These are phyloP conservation scores for Heterodera filipjevi DNA, from an alignment of 2,888 invertebrate species.

Conservation along the genomic window DNA sequence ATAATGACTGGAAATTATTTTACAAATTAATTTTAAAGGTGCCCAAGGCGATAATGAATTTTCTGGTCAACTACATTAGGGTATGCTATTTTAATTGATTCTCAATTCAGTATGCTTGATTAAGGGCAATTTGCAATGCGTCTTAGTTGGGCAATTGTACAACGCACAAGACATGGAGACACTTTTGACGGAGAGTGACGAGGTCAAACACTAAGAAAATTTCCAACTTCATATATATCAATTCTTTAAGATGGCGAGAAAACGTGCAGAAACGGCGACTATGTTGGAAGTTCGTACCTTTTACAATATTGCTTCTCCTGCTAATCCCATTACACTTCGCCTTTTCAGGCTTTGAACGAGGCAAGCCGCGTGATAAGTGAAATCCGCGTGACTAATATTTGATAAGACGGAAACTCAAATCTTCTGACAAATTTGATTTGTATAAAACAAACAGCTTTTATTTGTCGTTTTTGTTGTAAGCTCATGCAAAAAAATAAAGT, in stretches of 20 bases:
- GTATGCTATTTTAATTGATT: constrained; percentile 66
- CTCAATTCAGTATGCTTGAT: neutral
- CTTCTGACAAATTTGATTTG: neutral
- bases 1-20: too few species aligned
- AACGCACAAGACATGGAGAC: constrained; percentile 91
- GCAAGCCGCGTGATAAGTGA: constrained; percentile 97
- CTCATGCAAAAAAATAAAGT: neutral
- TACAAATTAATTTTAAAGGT: constrained; percentile 70
- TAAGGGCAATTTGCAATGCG: constrained; percentile 89
- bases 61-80: constrained; percentile 94
- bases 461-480: neutral
- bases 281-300: constrained; percentile 40
- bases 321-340: neutral
- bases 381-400: constrained; percentile 97
- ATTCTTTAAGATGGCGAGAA: constrained; percentile 78
- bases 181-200: constrained; percentile 92
- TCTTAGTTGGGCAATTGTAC: constrained; percentile 95
- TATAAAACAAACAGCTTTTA: neutral
- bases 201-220: constrained; percentile 65
- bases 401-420: constrained; percentile 73
- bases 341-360: constrained; percentile 84
- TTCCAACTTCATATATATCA: neutral
- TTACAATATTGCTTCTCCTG: neutral
- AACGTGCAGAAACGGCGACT: constrained; percentile 72
- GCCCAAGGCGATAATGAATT: constrained; percentile 99